A percentile compares a stretch with the other conserved stretches of the same genome.
Conservation (phyloP, 2,113 vertebrate species). For the Strix uralensis region DNA sequence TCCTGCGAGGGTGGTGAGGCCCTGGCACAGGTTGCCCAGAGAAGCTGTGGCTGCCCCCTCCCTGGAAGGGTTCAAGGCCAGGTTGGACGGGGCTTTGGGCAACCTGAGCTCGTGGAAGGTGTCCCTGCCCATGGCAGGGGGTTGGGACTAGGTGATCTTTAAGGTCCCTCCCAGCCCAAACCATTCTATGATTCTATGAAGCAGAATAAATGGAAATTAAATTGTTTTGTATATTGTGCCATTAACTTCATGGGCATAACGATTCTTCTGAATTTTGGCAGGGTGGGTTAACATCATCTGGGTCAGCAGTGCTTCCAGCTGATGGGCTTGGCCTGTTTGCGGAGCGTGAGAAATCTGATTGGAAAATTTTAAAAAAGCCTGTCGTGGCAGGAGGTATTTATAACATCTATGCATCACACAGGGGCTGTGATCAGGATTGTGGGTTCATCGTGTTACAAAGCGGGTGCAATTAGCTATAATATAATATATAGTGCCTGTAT, state of each 20-base stretch:
- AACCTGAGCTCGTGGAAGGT: no score
- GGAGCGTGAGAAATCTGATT: neutral
- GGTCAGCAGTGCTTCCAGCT: neutral
- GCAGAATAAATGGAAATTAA: neutral
- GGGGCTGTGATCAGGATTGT: neutral
- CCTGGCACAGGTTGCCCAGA: no score
- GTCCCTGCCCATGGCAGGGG: no score
- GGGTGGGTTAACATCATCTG: neutral
- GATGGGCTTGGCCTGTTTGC: neutral
- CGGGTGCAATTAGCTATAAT: neutral
- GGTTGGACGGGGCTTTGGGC: no score
- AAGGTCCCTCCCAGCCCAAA: no score
- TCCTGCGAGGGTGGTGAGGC: no score
- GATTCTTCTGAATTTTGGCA: neutral
- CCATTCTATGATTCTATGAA: neutral
- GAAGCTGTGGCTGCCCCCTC: no score
- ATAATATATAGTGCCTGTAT: neutral
- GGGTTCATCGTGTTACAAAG: accelerated
- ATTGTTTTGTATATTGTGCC: neutral
- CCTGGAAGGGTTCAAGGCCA: no score
- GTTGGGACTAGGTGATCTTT: no score
- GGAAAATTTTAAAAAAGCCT: neutral
- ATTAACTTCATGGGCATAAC: neutral
- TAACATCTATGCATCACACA: neutral
- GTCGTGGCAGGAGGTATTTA: neutral